Base-by-base conservation (phyloP, 2,113 vertebrate genomes). In the Xiphias gladius region DNA sequence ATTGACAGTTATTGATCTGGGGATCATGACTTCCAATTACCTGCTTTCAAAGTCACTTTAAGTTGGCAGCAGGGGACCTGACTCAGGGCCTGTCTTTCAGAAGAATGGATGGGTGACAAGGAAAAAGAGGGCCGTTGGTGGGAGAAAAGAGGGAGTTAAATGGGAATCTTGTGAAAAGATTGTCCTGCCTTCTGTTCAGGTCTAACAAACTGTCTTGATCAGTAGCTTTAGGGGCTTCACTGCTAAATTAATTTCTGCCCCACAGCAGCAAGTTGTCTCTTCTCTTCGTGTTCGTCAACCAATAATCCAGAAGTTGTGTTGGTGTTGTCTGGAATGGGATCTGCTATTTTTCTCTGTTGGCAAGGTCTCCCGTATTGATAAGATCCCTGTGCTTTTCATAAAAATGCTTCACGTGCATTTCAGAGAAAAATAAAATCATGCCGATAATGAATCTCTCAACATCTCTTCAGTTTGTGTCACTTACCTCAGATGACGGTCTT, bases 1-100 rank as follows among this genome's bases (percentile, higher is more conserved):
- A 91, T 64, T 87, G 94, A 90, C 90, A 83, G 37, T 70, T 94
- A 95, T 95, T 90, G 94, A 94, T 95, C 92, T 39, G 10, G 74
- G 86, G 90, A 94, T 94, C 91, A 94, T 87, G 92, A 94, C 92
- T 92, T 91, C 82, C 89, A 93, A 88, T 93, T 92, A 94, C 88
- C 87, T 92, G 85, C 90, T 93, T 94, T 94, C 89, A 95, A 93
- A 93, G 94, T 93, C 93, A 93, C 91, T 94, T 94, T 84, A 88
- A 86, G 76, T 78, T 62, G 7, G 76, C 79, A 80, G 78, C 80
- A 70, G 52, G 86, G 85, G 86, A 87, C 70, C 82, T 1, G 59
- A 86, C 86, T 86, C 46, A 4, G 69, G 65, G 46, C 74, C 52
- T 80, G 78, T 91, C 85, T 86, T 92, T 87, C 77, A 85, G 50